Evolutionary conservation across 2,113 vertebrate species (phyloP).

Genomic region (Octodon degus): DNA sequence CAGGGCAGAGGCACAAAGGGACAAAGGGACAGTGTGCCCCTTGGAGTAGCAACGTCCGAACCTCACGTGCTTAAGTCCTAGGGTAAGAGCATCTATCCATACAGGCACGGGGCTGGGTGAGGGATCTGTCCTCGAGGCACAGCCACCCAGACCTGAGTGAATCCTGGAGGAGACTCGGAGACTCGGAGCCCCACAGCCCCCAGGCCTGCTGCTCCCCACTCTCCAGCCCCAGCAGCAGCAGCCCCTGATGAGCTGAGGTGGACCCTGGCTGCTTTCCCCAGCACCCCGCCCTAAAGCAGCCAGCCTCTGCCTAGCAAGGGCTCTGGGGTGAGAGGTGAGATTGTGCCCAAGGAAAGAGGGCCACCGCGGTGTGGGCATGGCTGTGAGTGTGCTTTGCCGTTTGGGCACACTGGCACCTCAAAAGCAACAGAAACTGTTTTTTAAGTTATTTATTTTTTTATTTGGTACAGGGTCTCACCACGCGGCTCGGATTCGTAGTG

Average conservation of each 20-base stretch:
- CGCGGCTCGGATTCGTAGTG: no score
- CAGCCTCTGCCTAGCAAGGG: neutral
- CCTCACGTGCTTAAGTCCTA: no score
- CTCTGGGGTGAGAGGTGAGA: neutral
- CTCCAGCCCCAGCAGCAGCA: neutral
- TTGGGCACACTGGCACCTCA: neutral
- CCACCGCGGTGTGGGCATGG: no score
- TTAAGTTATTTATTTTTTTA: no score
- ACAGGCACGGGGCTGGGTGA: neutral
- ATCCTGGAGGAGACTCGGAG: neutral
- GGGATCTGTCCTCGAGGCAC: neutral
- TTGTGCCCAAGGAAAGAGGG: no score
- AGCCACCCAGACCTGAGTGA: neutral
- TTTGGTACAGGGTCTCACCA: no score
- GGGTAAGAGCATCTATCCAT: no score
- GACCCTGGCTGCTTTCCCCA: neutral
- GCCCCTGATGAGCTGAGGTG: neutral
- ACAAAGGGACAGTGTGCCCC: neutral
- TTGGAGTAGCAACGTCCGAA: fast-evolving
- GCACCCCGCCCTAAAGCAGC: neutral
- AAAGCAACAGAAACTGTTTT: neutral
- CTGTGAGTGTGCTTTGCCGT: neutral
- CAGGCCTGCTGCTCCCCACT: neutral
- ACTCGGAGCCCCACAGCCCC: fast-evolving
- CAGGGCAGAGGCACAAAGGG: neutral